Percentiles rank a stretch among this genome's conserved stretches.
Evolutionary conservation across 2,113 vertebrate species (phyloP).

Genomic region (Pipra filicauda): DNA sequence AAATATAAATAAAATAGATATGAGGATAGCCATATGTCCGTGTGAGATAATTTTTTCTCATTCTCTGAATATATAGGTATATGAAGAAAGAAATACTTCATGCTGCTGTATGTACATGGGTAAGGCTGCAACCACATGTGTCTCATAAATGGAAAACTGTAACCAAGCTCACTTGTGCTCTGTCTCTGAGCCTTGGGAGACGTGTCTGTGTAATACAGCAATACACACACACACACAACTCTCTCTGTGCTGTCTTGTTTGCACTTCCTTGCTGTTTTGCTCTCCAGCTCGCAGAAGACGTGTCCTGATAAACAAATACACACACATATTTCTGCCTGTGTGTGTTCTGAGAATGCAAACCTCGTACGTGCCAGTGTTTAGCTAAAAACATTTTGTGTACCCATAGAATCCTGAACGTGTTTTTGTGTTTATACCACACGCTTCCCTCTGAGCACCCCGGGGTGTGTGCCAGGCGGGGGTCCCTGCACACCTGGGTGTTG

Average conservation of each 20-base stretch:
- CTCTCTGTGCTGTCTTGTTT: background rate
- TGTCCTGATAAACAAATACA: background rate
- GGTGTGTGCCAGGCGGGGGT: fast-evolving
- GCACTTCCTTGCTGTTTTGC: background rate
- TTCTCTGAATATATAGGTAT: background rate
- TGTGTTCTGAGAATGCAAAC: background rate
- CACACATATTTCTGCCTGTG: fast-evolving
- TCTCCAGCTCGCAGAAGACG: background rate
- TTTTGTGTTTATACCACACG: fast-evolving
- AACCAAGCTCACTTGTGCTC: background rate
- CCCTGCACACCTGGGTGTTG: background rate
- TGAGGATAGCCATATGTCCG: background rate
- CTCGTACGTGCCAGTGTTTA: background rate
- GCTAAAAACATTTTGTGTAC: background rate
- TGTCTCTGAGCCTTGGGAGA: background rate
- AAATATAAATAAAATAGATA: background rate
- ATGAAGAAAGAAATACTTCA: background rate
- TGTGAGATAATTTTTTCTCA: background rate
- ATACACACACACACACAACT: too few relatives aligned
- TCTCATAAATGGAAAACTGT: background rate
- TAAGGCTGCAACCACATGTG: fast-evolving
- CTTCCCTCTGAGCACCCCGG: fast-evolving
- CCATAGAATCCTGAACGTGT: fast-evolving
- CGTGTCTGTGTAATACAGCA: background rate
- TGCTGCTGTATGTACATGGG: fast-evolving